Percentiles rank a stretch among this genome's conserved stretches.
Evolutionary conservation across 2,797 vertebrate genomes (phyloP).

Genomic region (Passerculus sandwichensis): DNA sequence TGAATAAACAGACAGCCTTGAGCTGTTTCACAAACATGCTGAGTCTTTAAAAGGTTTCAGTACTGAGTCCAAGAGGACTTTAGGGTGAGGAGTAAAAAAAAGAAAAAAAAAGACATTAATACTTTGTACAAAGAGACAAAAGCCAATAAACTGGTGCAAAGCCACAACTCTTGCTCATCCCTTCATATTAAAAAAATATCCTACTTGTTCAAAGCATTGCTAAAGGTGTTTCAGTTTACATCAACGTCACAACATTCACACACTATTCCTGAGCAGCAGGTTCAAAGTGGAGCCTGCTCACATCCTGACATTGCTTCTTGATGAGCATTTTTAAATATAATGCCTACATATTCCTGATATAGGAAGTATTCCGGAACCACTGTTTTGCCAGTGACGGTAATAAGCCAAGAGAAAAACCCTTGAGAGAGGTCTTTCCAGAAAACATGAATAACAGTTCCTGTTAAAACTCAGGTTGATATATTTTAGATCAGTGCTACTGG

Average conservation of each 20-base stretch:
- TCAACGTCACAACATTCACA: not conserved
- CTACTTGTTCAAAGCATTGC: not conserved
- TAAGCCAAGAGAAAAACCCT: not conserved
- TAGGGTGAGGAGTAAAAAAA: accelerated
- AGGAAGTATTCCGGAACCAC: not conserved
- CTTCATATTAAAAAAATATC: not conserved
- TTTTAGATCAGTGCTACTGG: not conserved
- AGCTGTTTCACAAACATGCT: not conserved
- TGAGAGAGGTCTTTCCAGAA: not conserved
- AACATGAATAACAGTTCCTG: not conserved
- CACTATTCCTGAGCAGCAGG: not conserved
- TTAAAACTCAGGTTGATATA: not conserved
- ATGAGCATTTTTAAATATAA: not conserved
- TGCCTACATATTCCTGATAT: not conserved
- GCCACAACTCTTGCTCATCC: not conserved
- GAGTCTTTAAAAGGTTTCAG: not conserved
- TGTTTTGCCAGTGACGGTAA: not conserved
- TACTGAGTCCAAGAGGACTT: not conserved
- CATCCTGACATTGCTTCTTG: not conserved
- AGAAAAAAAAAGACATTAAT: not conserved
- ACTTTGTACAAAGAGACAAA: not conserved
- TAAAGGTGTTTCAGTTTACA: not conserved
- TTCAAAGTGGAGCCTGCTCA: not conserved
- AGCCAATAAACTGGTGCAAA: not conserved
- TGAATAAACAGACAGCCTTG: not conserved